phyloP scores from a whole-genome alignment of 1,140 invertebrate species.

The Rhyacophila brunnea region DNA sequence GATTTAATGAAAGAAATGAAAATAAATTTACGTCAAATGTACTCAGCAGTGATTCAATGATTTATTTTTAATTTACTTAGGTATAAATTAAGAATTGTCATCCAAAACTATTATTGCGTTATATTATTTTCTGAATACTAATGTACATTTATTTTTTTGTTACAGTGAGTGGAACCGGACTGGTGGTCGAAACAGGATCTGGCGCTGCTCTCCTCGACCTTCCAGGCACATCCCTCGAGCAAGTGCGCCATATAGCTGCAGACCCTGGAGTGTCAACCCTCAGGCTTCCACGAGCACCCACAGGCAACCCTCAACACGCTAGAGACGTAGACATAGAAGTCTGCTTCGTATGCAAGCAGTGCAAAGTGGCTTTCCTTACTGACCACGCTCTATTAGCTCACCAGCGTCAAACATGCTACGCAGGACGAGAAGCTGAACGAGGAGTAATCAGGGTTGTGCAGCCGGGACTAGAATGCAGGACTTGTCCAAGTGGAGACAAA shows the following conservation, averaged over 20 bases:
- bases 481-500: slow-evolving; percentile 63
- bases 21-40: too few relatives aligned
- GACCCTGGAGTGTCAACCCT: slow-evolving; percentile 66
- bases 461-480: slow-evolving; percentile 67
- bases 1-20: too few relatives aligned
- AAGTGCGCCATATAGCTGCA: slow-evolving; percentile 64
- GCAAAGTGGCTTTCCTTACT: slow-evolving; percentile 76
- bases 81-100: too few relatives aligned
- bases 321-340: slow-evolving; percentile 71
- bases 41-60: too few relatives aligned
- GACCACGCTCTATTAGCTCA: slow-evolving; percentile 71
- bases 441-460: slow-evolving; percentile 66
- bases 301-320: slow-evolving; percentile 44
- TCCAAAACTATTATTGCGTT: too few relatives aligned
- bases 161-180: slow-evolving; percentile 39
- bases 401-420: slow-evolving; percentile 66
- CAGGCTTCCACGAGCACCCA: slow-evolving; percentile 56
- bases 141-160: slow-evolving; percentile 18
- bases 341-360: slow-evolving; percentile 83
- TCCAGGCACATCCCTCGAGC: slow-evolving; percentile 62
- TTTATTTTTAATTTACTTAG: too few relatives aligned
- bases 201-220: slow-evolving; percentile 63
- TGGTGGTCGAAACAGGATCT: slow-evolving; percentile 55
- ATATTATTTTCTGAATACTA: background rate
- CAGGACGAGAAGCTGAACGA: slow-evolving; percentile 62